Evolutionary conservation across 2,797 vertebrate species (phyloP), one percentile per base, ranked within the genome.

Genomic region (Notoglanidium macrostoma): DNA sequence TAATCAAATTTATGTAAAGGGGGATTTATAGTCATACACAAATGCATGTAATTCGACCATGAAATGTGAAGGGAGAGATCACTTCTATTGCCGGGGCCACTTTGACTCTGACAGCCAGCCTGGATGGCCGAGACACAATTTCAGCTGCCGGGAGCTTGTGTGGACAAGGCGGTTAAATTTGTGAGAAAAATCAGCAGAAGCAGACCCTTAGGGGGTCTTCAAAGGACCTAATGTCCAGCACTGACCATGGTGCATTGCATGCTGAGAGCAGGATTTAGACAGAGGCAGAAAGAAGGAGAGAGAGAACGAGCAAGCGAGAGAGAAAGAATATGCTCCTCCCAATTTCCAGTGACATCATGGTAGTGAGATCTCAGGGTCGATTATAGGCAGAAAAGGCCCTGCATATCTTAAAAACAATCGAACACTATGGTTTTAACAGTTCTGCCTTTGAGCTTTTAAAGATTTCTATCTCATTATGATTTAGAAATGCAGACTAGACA

Each of bases 71-170:
- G 84, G 90, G 92, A 93, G 93, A 92, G 91, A 90, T 91, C 83
- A 91, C 91, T 92, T 93, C 93, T 95, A 93, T 94, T 94, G 92
- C 93, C 90, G 92, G 93, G 88, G 70, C 90, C 92, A 91, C 92
- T 90, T 92, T 92, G 86, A 89, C 90, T 87, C 76, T 92, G 57
- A 61, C 78, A 80, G 57, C 11, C 78, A 80, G 92, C 95, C 91
- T 93, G 92, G 93, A 93, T 88, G 90, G 90, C 93, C 90, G 90
- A 91, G 93, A 91, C 89, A 93, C 90, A 90, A 90, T 94, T 89
- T 87, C 68, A 90, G 92, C 85, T 89, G 91, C 90, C 54, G 90
- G 90, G 90, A 94, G 92, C 92, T 93, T 90, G 92, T 78, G 61
- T 87, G 91, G 91, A 93, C 90, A 92, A 89, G 90, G 86, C 90